These are phyloP conservation scores for Datnioides undecimradiatus DNA, from an alignment of 2,113 vertebrate genomes.

Conservation along the genomic window DNA sequence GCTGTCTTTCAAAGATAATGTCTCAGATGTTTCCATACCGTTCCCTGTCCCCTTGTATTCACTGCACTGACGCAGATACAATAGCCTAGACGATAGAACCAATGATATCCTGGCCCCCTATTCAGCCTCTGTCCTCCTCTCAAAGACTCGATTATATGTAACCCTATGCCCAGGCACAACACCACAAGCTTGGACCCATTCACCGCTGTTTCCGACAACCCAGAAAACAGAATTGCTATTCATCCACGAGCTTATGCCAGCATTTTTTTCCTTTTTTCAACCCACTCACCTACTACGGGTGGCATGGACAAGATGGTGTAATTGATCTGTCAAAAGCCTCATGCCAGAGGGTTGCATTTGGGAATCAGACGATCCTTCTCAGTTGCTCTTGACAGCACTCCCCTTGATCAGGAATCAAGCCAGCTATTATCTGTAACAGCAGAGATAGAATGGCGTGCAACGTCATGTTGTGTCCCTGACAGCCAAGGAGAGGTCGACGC, in stretches of 20 bases:
- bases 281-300: constrained; percentile 4
- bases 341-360: constrained; percentile 39
- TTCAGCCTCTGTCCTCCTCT: constrained; percentile 68
- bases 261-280: constrained; percentile 14
- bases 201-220: constrained; percentile 54
- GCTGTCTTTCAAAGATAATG: constrained; percentile 72
- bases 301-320: constrained; percentile 46
- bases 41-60: constrained; percentile 53
- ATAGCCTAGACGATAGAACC: constrained; percentile 62
- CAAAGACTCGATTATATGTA: constrained; percentile 73
- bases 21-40: constrained; percentile 76
- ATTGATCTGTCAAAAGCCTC: constrained; percentile 69
- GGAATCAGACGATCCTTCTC: constrained; percentile 49
- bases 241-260: constrained; percentile 31
- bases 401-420: constrained; percentile 55
- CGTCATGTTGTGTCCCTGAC: constrained; percentile 30
- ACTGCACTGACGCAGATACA: constrained; percentile 60
- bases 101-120: constrained; percentile 61
- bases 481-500: constrained; percentile 21
- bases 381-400: constrained; percentile 19
- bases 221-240: constrained; percentile 55
- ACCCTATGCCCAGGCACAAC: constrained; percentile 62
- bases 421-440: constrained; percentile 52
- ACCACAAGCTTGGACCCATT: constrained; percentile 59
- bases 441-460: constrained; percentile 35